Conservation (phyloP, 2,113 vertebrate genomes). For the Oophaga pumilio region DNA sequence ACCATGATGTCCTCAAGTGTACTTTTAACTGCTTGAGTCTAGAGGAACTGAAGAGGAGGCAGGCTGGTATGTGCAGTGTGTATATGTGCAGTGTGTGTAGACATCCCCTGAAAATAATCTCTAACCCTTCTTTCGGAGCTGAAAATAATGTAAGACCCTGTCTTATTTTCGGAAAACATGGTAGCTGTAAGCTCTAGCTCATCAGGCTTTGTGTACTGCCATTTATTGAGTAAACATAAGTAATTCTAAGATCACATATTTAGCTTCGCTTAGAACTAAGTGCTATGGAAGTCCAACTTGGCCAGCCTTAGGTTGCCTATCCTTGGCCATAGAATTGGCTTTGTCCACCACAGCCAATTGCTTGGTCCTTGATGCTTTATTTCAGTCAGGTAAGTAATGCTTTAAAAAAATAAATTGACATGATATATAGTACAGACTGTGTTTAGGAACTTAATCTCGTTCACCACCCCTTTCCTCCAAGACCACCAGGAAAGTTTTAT, state of each 20-base stretch:
- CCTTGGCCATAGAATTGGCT: too few relatives aligned
- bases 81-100: too few relatives aligned
- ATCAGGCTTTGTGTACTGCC: not conserved
- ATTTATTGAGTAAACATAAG: not conserved
- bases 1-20: too few relatives aligned
- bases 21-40: too few relatives aligned
- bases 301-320: not conserved
- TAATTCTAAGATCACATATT: not conserved
- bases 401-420: too few relatives aligned
- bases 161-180: not conserved
- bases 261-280: not conserved
- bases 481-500: not conserved
- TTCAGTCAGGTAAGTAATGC: not conserved
- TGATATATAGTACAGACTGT: not conserved
- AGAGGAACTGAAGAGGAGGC: too few relatives aligned
- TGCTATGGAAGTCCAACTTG: not conserved
- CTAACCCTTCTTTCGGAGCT: too few relatives aligned
- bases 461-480: slow-evolving; percentile 1
- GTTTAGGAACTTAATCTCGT: not conserved
- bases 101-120: too few relatives aligned
- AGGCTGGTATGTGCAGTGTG: too few relatives aligned
- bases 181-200: not conserved
- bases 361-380: not conserved
- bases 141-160: too few relatives aligned
- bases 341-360: not conserved